Conservation (phyloP, 2,888 invertebrate genomes). For the Polyommatus icarus region DNA sequence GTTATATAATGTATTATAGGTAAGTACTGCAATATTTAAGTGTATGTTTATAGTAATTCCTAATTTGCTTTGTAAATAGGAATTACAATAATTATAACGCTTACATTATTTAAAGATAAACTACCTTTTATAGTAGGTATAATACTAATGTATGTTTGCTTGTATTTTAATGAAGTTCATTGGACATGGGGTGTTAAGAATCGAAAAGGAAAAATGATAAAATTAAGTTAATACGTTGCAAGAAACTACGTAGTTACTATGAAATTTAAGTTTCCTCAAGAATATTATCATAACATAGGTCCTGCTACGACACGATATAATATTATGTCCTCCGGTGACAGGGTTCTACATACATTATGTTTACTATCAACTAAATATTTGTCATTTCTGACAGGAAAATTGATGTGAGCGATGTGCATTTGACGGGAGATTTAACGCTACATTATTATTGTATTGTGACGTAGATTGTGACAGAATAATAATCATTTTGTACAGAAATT, state of each 20-base stretch:
- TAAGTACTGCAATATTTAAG: too few relatives aligned
- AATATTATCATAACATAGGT: too few relatives aligned
- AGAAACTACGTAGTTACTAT: too few relatives aligned
- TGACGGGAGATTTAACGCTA: neutral
- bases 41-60: too few relatives aligned
- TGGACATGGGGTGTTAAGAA: too few relatives aligned
- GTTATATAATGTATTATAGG: too few relatives aligned
- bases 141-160: too few relatives aligned
- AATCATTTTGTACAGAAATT: neutral
- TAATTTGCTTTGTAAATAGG: neutral
- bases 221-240: too few relatives aligned
- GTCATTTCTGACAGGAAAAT: neutral
- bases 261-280: too few relatives aligned
- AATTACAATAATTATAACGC: neutral
- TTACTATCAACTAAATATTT: constrained; percentile 3
- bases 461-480: neutral
- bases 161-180: neutral
- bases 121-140: neutral
- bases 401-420: neutral
- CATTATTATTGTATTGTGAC: too few relatives aligned
- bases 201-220: too few relatives aligned
- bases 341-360: neutral
- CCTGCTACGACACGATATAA: neutral
- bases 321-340: neutral
- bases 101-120: neutral